A percentile compares a stretch with the other conserved stretches of the same genome.
phyloP scores from a whole-genome alignment of 2,888 invertebrate species.

The Marasmarcha lunaedactyla region DNA sequence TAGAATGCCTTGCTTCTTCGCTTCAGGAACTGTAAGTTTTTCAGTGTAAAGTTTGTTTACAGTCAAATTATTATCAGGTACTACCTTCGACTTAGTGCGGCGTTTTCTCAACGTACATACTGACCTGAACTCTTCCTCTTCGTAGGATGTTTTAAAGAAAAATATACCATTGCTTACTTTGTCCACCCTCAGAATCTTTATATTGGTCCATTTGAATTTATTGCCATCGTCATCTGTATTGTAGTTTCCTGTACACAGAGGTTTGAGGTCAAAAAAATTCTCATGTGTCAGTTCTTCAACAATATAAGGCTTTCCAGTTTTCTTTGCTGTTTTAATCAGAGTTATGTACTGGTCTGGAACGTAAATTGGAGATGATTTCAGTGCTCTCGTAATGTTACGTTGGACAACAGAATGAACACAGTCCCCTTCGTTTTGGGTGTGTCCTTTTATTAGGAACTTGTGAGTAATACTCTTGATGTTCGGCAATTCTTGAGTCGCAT shows the following conservation, averaged over 20 bases:
- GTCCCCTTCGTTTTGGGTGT: conserved; percentile 23
- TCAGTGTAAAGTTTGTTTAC: conserved; percentile 2
- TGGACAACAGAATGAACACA: conserved; percentile 18
- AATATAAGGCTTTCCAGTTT: conserved; percentile 7
- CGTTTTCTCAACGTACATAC: conserved; percentile 8
- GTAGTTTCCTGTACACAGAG: conserved; percentile 8
- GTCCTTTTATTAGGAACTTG: conserved; percentile 22
- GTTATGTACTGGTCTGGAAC: conserved; percentile 21
- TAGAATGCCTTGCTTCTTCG: conserved; percentile 2
- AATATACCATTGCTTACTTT: neutral
- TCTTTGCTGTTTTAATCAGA: conserved; percentile 16
- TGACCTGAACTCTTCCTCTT: conserved; percentile 8
- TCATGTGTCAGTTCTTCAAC: conserved; percentile 11
- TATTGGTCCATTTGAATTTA: conserved; percentile 10
- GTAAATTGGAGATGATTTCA: conserved; percentile 21
- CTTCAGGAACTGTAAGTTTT: conserved; percentile 3
- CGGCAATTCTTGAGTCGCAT: conserved; percentile 5
- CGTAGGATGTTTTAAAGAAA: conserved; percentile 7
- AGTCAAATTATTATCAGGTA: conserved; percentile 2
- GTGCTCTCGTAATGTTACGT: conserved; percentile 14
- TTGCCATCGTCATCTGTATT: conserved; percentile 8
- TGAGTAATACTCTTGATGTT: conserved; percentile 16
- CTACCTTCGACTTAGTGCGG: conserved; percentile 2
- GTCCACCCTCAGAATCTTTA: conserved; percentile 7
- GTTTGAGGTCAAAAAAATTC: conserved; percentile 10